Percentiles rank a stretch among this genome's conserved stretches.
Evolutionary conservation across 1,140 invertebrate species (phyloP).

Genomic region (Littorina saxatilis): DNA sequence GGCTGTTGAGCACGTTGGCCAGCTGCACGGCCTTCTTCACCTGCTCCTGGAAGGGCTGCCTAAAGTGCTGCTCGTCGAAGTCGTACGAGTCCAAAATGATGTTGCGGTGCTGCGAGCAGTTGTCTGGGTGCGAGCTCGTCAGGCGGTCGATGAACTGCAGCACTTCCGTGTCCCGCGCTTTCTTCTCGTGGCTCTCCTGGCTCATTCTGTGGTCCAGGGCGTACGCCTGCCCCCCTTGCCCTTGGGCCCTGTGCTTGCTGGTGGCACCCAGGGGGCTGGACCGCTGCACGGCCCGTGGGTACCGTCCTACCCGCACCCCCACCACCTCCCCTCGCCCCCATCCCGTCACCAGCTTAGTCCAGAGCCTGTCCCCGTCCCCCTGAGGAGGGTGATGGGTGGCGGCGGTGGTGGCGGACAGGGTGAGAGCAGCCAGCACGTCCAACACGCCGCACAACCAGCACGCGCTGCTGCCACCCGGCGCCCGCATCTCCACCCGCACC

Average conservation of each 20-base stretch:
- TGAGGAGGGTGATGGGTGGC: background rate
- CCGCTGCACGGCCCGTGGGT: background rate
- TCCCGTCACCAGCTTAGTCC: background rate
- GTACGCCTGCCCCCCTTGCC: no score
- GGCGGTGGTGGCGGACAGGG: constrained; percentile 7
- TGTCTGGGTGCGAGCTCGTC: background rate
- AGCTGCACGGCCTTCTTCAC: constrained; percentile 54
- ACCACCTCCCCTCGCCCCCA: background rate
- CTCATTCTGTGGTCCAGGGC: constrained; percentile 16
- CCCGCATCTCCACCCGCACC: constrained; percentile 7
- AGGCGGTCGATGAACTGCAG: constrained; percentile 32
- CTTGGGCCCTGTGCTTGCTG: no score
- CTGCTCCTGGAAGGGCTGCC: constrained; percentile 42
- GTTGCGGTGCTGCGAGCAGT: constrained; percentile 30
- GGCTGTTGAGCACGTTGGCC: constrained; percentile 56
- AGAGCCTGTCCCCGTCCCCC: background rate
- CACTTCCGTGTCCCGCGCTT: constrained; percentile 8
- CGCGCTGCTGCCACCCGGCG: constrained; percentile 22
- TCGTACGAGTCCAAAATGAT: constrained; percentile 21
- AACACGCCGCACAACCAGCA: constrained; percentile 35
- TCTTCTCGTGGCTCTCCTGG: background rate
- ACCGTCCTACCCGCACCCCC: background rate
- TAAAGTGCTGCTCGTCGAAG: constrained; percentile 41
- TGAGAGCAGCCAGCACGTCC: constrained; percentile 30
- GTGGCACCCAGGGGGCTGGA: background rate